Base-by-base conservation (phyloP, 2,888 invertebrate genomes). In the Poecilus cupreus region DNA sequence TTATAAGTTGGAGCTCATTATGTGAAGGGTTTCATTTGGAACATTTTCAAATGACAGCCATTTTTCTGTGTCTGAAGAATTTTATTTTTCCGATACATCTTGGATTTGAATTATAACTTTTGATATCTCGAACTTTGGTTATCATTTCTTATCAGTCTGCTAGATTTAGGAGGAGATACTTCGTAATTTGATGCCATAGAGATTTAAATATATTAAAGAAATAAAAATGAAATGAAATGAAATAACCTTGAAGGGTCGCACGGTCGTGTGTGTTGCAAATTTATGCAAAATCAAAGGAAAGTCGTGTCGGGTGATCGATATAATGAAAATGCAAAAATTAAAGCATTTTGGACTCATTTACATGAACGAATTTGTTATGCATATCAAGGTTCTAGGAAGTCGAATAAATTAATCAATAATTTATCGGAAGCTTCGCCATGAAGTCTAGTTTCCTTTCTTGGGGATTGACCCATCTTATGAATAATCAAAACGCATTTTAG, bases 371-470 rank as follows among this genome's bases (percentile, higher is more conserved):
- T 68, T 68, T 32, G 64, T 68, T 68, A 37, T 68, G 64, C 64
- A 68, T 68, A 68, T 68, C 64, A 68, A 16, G 32, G n/a, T 13
- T 37, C 18, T 6, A 32, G 64, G 64, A 68, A 68, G 64, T 18
- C 64, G 64, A 68, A 68, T 37, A 37, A 68, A 68, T 68, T 68
- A 68, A 68, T 68, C 64, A 68, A 68, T 68, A 68, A 37, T 68
- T 68, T 68, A 68, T 68, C 32, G 64, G 64, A 68, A 68, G 37
- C 37, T 68, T 18, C 18, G 10, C 20, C 3, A 18, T 68, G 64
- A 68, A 37, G 64, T 68, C 64, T 68, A 68, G 64, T 68, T 68
- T 68, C 64, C 64, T 68, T 68, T 68, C 64, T 37, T 68, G 64
- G 64, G 64, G 37, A 68, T 68, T 68, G 64, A 68, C 37, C 64